Conservation (phyloP, 2,888 invertebrate genomes). For the Meliscaeva auricollis region DNA sequence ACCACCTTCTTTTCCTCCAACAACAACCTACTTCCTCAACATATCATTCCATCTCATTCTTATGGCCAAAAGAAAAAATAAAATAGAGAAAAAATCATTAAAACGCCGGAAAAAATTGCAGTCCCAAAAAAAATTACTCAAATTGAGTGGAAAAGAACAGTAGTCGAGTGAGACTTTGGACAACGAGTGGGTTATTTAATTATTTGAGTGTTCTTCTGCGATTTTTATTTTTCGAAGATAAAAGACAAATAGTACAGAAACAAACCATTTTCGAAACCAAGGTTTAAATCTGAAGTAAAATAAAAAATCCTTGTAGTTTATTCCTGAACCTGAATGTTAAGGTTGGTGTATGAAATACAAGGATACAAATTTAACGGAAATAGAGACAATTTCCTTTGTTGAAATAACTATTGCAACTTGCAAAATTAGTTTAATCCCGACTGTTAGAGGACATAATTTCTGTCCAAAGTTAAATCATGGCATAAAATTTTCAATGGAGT, state of each 20-base stretch:
- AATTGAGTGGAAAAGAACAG: slow-evolving; percentile 41
- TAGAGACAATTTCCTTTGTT: not conserved
- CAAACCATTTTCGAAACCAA: slow-evolving; percentile 33
- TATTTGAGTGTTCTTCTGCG: slow-evolving; percentile 19
- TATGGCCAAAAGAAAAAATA: slow-evolving; percentile 60
- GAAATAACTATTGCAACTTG: not conserved
- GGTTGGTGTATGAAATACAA: slow-evolving; percentile 8
- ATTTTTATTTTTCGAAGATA: slow-evolving; percentile 30
- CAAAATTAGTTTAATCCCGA: no score
- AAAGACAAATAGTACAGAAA: slow-evolving; percentile 1
- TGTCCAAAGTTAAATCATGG: no score
- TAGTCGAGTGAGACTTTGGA: not conserved
- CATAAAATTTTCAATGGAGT: no score
- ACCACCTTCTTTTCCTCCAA: slow-evolving; percentile 25
- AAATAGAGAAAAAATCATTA: slow-evolving; percentile 50
- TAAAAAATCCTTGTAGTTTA: slow-evolving; percentile 48
- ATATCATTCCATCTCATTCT: slow-evolving; percentile 63
- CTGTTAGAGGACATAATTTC: no score
- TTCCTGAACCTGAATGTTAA: slow-evolving; percentile 6
- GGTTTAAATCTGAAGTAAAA: slow-evolving; percentile 12
- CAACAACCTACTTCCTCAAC: slow-evolving; percentile 58
- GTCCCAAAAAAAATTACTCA: slow-evolving; percentile 56
- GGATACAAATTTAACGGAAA: not conserved
- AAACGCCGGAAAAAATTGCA: slow-evolving; percentile 36
- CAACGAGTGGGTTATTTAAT: no score